Percentiles rank a stretch among this genome's conserved stretches.
phyloP scores from a whole-genome alignment of 2,888 invertebrate species.

The Papilio gigon region DNA sequence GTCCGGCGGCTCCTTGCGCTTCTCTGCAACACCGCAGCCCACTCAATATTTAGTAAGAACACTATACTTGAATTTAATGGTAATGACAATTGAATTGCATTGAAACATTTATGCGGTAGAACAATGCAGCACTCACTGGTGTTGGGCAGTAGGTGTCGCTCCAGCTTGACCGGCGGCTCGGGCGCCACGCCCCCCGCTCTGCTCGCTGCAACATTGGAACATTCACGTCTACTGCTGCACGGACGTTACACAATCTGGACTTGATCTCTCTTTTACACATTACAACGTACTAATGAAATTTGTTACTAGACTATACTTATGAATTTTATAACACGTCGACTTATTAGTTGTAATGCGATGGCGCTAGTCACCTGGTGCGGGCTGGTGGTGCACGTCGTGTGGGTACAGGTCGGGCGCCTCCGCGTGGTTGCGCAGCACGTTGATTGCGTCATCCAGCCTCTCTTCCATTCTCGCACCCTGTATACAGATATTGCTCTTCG shows the following conservation, averaged over 20 bases:
- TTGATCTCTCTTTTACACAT: too few relatives aligned
- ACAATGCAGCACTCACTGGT: conserved; percentile 79
- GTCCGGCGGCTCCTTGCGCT: conserved; percentile 92
- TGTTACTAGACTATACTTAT: too few relatives aligned
- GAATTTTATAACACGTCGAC: too few relatives aligned
- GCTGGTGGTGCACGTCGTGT: conserved; percentile 81
- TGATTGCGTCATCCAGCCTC: conserved; percentile 96
- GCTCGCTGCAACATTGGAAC: conserved; percentile 54
- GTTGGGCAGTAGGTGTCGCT: conserved; percentile 83
- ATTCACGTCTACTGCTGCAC: neutral
- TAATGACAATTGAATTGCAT: too few relatives aligned
- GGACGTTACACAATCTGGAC: too few relatives aligned
- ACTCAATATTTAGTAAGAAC: too few relatives aligned
- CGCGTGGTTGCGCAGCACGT: conserved; percentile 96
- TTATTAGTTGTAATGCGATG: neutral
- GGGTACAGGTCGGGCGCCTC: conserved; percentile 87
- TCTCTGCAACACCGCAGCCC: conserved; percentile 83
- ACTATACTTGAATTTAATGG: too few relatives aligned
- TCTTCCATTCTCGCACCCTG: conserved; percentile 97
- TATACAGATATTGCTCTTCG: too few relatives aligned
- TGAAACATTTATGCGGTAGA: too few relatives aligned
- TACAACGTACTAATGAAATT: too few relatives aligned
- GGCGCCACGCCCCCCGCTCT: conserved; percentile 72
- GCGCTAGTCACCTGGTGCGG: conserved; percentile 54
- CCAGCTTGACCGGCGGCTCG: conserved; percentile 85